Conservation (phyloP, 37 sponge, comb jelly and placozoan genomes). For the Tethya wilhelma region DNA sequence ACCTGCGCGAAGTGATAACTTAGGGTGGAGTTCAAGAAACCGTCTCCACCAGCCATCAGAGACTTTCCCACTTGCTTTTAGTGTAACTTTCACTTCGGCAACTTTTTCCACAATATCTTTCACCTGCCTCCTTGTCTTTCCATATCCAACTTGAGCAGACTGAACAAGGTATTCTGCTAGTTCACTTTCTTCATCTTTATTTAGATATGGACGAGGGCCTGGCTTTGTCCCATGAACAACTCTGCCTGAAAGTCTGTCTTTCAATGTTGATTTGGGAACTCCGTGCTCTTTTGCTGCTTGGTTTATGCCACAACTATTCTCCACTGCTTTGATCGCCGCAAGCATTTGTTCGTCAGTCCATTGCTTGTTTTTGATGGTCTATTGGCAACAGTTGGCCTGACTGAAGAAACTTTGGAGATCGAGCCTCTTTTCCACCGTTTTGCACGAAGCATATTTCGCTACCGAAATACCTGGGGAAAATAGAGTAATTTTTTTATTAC, state of each 20-base stretch:
- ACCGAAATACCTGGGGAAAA: no score
- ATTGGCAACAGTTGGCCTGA: no score
- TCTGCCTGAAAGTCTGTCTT: not conserved
- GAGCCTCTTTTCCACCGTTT: no score
- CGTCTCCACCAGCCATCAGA: not conserved
- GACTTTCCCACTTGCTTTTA: not conserved
- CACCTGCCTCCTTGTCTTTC: not conserved
- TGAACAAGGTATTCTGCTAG: not conserved
- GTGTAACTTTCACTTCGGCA: not conserved
- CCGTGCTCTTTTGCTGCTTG: constrained; percentile 7
- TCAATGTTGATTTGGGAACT: constrained; percentile 1
- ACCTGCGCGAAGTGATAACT: constrained; percentile 5
- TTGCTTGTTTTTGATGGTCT: constrained; percentile 14
- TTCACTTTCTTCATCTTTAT: constrained; percentile 2
- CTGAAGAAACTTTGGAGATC: no score
- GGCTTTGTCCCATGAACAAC: constrained; percentile 27
- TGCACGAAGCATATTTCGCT: no score
- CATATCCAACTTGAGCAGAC: constrained; percentile 2
- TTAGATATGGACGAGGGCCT: constrained; percentile 1
- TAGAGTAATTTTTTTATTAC: no score
- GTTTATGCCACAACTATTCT: not conserved
- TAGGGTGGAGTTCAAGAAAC: not conserved
- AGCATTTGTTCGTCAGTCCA: constrained; percentile 27
- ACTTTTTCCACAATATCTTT: constrained; percentile 8
- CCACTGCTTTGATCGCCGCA: not conserved